These are phyloP conservation scores for Caenorhabditis sulstoni DNA, from an alignment of 2,888 invertebrate species.

Conservation along the genomic window DNA sequence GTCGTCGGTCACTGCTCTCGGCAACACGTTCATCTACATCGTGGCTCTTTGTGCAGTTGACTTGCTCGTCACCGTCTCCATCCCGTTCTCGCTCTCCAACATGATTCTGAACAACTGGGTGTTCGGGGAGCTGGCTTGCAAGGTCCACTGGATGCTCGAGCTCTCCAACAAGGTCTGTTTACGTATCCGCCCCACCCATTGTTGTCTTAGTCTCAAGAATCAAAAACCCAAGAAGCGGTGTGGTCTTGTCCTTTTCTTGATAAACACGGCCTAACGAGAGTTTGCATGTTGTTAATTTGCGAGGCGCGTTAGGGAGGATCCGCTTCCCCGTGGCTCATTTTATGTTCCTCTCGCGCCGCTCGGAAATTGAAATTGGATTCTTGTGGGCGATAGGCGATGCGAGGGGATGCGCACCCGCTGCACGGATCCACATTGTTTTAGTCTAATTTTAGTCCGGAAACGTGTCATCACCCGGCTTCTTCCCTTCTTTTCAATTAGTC, in stretches of 20 bases:
- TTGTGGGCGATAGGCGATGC: constrained; percentile 37
- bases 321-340: constrained; percentile 24
- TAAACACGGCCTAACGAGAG: constrained; percentile 14
- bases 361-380: constrained; percentile 58
- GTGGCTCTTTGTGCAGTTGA: constrained; percentile 70
- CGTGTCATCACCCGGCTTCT: constrained; percentile 4
- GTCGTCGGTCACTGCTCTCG: constrained; percentile 71
- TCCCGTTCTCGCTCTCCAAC: constrained; percentile 66
- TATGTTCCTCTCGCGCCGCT: constrained; percentile 32
- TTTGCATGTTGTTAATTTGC: constrained; percentile 27
- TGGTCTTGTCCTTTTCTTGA: neutral
- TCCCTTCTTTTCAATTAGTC: too few relatives aligned
- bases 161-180: constrained; percentile 68
- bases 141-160: constrained; percentile 70
- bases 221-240: neutral
- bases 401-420: constrained; percentile 8
- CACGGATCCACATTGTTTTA: constrained; percentile 11
- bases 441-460: constrained; percentile 8
- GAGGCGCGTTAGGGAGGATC: too few relatives aligned
- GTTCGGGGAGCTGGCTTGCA: constrained; percentile 70
- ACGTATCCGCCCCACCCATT: constrained; percentile 12
- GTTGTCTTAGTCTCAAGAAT: neutral
- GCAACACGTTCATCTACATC: constrained; percentile 72
- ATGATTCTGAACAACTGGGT: constrained; percentile 69
- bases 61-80: constrained; percentile 69